Base-by-base conservation (phyloP, 2,113 vertebrate genomes). In the Galemys pyrenaicus region DNA sequence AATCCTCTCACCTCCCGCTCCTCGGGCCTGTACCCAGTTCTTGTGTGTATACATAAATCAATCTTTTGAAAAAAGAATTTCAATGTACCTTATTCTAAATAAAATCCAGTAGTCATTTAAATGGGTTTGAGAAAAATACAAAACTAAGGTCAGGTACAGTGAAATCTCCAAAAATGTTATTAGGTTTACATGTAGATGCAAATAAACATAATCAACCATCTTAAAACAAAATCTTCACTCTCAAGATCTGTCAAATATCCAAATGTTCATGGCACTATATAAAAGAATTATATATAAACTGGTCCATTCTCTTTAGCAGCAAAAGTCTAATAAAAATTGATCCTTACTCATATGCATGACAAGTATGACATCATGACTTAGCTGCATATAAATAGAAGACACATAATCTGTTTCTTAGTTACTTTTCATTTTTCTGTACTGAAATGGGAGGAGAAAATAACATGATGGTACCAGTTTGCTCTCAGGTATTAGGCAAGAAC, bases 31-130 rank as follows among this genome's bases (percentile, higher is more conserved):
- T n/a, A n/a, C n/a, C n/a, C n/a, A n/a, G n/a, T n/a, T n/a, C n/a
- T n/a, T n/a, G n/a, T n/a, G n/a, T n/a, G n/a, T n/a, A n/a, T n/a
- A n/a, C n/a, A n/a, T n/a, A n/a, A n/a, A n/a, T n/a, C n/a, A n/a
- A n/a, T n/a, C n/a, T n/a, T n/a, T n/a, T n/a, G 9, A 44, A 44
- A 44, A 44, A 92, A 49, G 4, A 77, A 96, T 92, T 74, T 93
- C 87, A 95, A 90, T 28, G 41, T 68, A 87, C 39, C 8, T 86
- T 82, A 93, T 41, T 87, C 94, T 89, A 96, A 87, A 87, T 93
- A 44, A 87, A 83, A 85, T 49, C 41, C 35, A 12, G 28, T 16
- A 79, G 75, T 75, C 46, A 90, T 79, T 81, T 95, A 91, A 94
- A 70, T 49, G 35, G 58, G 7, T 9, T 82, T n/a, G 54, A 93